Evolutionary conservation across 2,113 vertebrate genomes (phyloP).

Genomic region (Acinonyx jubatus): DNA sequence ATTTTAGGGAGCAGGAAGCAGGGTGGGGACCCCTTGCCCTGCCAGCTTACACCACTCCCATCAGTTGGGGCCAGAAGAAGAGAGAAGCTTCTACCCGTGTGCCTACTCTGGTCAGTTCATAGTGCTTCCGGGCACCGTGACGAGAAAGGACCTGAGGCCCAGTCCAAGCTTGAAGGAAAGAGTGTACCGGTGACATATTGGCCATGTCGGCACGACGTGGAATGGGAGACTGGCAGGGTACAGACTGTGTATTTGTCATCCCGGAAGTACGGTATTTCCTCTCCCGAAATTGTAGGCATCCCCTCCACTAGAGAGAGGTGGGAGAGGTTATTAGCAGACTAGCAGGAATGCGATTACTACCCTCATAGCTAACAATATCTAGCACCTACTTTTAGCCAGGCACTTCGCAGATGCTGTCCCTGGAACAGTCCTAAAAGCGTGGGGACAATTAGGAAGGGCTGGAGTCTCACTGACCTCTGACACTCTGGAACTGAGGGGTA

Average conservation of each 20-base stretch:
- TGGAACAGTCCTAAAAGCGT: not conserved
- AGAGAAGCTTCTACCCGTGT: not conserved
- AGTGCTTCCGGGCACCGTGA: not conserved
- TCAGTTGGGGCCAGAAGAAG: not conserved
- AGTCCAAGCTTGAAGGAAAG: not conserved
- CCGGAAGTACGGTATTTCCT: not conserved
- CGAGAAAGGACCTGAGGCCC: not conserved
- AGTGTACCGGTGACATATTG: accelerated
- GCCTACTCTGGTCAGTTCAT: not conserved
- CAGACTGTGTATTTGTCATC: accelerated
- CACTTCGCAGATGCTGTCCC: not conserved
- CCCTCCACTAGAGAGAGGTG: not conserved
- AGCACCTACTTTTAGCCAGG: not conserved
- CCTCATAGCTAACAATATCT: not conserved
- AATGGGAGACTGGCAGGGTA: not conserved
- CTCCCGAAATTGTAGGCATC: no score
- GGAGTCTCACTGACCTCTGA: not conserved
- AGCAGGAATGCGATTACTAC: no score
- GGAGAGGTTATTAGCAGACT: not conserved
- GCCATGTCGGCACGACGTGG: not conserved
- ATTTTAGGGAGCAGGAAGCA: not conserved
- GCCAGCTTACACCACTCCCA: not conserved
- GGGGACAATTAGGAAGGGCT: no score
- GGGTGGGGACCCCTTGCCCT: not conserved
- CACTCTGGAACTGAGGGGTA: accelerated